A percentile compares a stretch with the other conserved stretches of the same genome.
These are phyloP conservation scores for Drosophila persimilis DNA, from an alignment of 1,140 invertebrate species.

Conservation along the genomic window DNA sequence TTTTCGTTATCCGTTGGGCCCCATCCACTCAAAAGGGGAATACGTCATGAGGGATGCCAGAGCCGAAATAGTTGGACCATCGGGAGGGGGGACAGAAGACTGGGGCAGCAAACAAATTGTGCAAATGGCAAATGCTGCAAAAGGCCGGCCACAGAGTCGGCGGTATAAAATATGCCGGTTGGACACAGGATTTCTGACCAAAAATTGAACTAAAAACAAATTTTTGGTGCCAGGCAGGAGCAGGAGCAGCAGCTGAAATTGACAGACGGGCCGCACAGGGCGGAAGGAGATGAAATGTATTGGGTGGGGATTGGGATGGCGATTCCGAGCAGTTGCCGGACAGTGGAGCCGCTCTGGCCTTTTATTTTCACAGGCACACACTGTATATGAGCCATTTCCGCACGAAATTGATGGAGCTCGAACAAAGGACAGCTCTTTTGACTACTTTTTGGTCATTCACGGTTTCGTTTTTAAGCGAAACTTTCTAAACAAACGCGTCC, in stretches of 20 bases:
- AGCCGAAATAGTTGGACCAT: too few relatives aligned
- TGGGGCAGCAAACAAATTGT: constrained; percentile 58
- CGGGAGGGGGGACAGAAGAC: neutral
- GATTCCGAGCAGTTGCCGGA: constrained; percentile 22
- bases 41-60: constrained; percentile 40
- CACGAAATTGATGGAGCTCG: constrained; percentile 27
- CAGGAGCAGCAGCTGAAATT: constrained; percentile 65
- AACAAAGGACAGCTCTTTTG: constrained; percentile 33
- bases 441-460: constrained; percentile 42
- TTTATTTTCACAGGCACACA: constrained; percentile 26
- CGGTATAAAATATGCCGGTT: constrained; percentile 68
- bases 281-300: neutral
- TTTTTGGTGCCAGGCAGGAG: constrained; percentile 35
- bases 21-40: constrained; percentile 23
- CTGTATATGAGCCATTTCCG: neutral
- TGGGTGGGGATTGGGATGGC: neutral
- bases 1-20: neutral
- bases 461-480: constrained; percentile 17
- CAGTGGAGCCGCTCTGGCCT: constrained; percentile 13
- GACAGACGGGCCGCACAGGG: constrained; percentile 42
- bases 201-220: constrained; percentile 70
- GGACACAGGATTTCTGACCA: constrained; percentile 53
- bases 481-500: constrained; percentile 35
- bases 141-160: constrained; percentile 36
- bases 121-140: constrained; percentile 58